These are phyloP conservation scores for Periplaneta americana DNA, from an alignment of 1,140 invertebrate species.

Conservation along the genomic window DNA sequence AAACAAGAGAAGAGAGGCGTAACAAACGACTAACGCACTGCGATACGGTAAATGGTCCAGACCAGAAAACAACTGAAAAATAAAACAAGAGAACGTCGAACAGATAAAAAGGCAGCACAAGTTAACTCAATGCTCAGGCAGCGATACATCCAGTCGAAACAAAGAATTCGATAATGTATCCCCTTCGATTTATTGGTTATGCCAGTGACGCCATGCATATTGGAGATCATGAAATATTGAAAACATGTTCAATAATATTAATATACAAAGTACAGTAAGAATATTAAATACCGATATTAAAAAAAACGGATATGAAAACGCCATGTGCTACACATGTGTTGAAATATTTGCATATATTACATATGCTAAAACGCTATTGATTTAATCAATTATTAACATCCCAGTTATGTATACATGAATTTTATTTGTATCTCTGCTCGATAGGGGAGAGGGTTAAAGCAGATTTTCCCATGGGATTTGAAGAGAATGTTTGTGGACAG, in stretches of 20 bases:
- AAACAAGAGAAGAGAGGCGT: background rate
- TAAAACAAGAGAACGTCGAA: background rate
- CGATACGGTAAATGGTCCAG: background rate
- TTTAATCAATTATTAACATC: background rate
- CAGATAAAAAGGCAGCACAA: background rate
- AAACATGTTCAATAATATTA: background rate
- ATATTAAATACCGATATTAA: background rate
- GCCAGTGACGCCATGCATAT: background rate
- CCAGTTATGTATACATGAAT: background rate
- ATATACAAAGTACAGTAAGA: background rate
- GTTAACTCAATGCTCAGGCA: background rate
- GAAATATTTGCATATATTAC: background rate
- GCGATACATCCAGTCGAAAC: background rate
- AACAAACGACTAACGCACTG: background rate
- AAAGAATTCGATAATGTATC: background rate
- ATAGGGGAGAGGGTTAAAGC: background rate
- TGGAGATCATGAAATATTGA: background rate
- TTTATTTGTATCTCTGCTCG: background rate
- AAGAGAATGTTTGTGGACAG: background rate
- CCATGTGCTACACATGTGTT: background rate
- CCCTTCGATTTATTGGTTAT: background rate
- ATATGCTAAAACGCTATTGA: background rate
- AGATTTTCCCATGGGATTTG: background rate
- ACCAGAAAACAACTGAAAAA: background rate
- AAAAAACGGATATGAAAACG: background rate